phyloP scores from a whole-genome alignment of 2,113 vertebrate species.

The Pycnonotus jocosus region DNA sequence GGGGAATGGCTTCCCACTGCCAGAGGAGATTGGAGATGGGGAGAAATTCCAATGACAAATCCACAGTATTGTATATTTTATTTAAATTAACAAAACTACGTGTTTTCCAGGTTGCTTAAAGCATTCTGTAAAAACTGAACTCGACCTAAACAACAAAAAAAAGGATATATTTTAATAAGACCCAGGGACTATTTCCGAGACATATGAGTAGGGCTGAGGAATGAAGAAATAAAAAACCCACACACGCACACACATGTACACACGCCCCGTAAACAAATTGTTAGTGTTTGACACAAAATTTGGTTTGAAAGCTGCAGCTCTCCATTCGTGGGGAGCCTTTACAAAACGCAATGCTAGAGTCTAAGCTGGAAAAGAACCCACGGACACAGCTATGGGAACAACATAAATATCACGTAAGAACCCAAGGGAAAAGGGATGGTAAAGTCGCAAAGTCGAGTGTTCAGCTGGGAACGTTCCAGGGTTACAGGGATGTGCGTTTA shows the following conservation, averaged over 20 bases:
- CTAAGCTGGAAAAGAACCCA: conserved; percentile 40
- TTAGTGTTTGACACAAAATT: conserved; percentile 64
- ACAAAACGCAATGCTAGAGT: conserved; percentile 28
- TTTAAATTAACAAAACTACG: conserved; percentile 60
- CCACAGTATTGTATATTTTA: conserved; percentile 34
- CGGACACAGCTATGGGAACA: conserved; percentile 14
- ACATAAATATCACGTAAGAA: conserved; percentile 66
- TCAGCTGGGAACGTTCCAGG: background rate
- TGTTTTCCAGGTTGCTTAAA: conserved; percentile 21
- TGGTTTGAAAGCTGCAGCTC: conserved; percentile 62
- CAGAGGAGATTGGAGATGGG: background rate
- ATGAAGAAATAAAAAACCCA: conserved; percentile 65
- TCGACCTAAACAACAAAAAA: background rate
- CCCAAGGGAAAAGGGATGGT: background rate
- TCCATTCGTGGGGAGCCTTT: background rate
- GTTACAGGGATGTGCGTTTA: background rate
- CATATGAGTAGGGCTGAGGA: conserved; percentile 12
- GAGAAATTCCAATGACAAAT: background rate
- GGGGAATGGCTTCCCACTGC: background rate
- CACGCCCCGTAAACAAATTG: conserved; percentile 12
- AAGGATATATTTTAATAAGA: conserved; percentile 21
- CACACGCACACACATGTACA: background rate
- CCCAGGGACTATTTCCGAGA: background rate
- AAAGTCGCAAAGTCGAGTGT: conserved; percentile 42
- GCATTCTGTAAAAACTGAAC: conserved; percentile 34